These are phyloP conservation scores for Cylindroiulus punctatus DNA, from an alignment of 2,888 invertebrate genomes.

Conservation along the genomic window DNA sequence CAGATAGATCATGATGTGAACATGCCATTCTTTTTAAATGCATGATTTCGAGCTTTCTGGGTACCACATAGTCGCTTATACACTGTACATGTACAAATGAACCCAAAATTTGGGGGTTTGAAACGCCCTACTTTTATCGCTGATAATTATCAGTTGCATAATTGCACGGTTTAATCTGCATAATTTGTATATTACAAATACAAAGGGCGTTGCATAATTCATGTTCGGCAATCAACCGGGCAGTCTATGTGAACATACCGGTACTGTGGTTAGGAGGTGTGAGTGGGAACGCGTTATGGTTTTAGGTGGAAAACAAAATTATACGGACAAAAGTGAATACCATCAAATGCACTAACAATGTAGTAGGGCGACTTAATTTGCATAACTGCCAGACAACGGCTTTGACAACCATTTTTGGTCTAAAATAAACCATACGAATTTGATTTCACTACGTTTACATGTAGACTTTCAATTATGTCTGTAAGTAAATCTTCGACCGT, in stretches of 20 bases:
- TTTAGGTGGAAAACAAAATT: slow-evolving; percentile 29
- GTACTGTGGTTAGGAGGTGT: not conserved
- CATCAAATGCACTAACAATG: slow-evolving; percentile 13
- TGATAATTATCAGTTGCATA: slow-evolving; percentile 35
- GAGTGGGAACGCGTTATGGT: not conserved
- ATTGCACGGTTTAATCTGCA: not conserved
- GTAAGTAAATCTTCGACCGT: no score
- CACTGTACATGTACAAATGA: no score
- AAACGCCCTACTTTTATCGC: slow-evolving; percentile 26
- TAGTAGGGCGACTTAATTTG: not conserved
- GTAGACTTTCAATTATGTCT: no score
- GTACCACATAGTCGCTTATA: not conserved
- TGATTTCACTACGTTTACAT: no score
- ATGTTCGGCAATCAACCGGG: slow-evolving; percentile 1
- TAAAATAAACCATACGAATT: no score
- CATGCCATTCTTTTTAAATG: not conserved
- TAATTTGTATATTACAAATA: slow-evolving; percentile 33
- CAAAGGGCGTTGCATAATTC: slow-evolving; percentile 37
- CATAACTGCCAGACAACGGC: not conserved
- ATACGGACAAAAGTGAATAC: slow-evolving; percentile 1
- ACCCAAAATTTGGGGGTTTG: not conserved
- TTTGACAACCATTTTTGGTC: not conserved
- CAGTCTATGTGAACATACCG: not conserved
- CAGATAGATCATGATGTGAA: not conserved
- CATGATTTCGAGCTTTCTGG: not conserved